Evolutionary conservation across 2,888 invertebrate genomes (phyloP).

Genomic region (Lasioglossum villosulum): DNA sequence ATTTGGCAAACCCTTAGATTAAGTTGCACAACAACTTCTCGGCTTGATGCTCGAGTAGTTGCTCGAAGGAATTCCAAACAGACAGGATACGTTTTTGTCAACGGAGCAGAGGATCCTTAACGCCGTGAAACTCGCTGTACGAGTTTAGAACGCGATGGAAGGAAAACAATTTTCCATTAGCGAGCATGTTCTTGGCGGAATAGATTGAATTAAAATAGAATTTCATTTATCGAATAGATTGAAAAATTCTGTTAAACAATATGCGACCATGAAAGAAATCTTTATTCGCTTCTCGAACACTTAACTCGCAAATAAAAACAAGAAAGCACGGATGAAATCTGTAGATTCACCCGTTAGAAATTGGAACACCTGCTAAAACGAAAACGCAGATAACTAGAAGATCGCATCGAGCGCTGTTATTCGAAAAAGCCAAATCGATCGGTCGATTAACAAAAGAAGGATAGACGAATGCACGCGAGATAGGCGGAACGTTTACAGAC

Average conservation of each 20-base stretch:
- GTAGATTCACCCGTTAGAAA: background rate
- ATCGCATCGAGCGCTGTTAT: background rate
- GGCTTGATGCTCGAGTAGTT: background rate
- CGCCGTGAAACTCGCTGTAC: background rate
- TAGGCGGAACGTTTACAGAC: background rate
- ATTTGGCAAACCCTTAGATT: constrained; percentile 6
- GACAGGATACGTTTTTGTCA: background rate
- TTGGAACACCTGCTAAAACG: background rate
- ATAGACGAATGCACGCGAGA: background rate
- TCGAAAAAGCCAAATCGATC: background rate
- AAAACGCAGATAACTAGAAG: background rate
- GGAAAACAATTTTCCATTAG: too few relatives aligned
- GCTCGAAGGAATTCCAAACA: background rate
- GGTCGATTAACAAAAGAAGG: background rate
- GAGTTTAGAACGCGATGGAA: background rate
- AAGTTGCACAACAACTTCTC: background rate
- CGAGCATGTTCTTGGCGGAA: background rate
- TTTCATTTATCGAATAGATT: background rate
- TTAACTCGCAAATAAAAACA: too few relatives aligned
- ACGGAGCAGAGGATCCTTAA: background rate
- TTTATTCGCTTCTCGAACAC: too few relatives aligned
- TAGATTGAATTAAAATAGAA: background rate
- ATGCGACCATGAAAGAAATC: too few relatives aligned
- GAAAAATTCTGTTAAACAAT: background rate
- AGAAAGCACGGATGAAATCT: background rate